Evolutionary conservation across 2,888 invertebrate genomes (phyloP).

Genomic region (Brachyopa scutellaris): DNA sequence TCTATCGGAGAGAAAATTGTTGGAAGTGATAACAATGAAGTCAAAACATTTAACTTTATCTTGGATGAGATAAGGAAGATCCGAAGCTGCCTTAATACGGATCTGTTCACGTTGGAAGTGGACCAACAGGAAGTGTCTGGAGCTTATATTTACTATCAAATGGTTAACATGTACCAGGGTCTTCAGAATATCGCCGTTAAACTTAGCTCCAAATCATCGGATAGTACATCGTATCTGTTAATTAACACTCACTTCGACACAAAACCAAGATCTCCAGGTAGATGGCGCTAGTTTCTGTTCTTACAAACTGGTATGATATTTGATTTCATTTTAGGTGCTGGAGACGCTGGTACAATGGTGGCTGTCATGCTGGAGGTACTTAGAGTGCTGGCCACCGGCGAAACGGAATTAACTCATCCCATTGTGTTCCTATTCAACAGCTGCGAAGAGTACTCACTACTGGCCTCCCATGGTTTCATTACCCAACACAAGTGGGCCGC

Average conservation of each 20-base stretch:
- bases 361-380: slow-evolving; percentile 85
- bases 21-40: slow-evolving; percentile 89
- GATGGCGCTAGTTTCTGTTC: background rate
- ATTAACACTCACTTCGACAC: slow-evolving; percentile 97
- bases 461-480: slow-evolving; percentile 87
- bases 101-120: slow-evolving; percentile 77
- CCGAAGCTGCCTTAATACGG: slow-evolving; percentile 74
- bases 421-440: slow-evolving; percentile 87
- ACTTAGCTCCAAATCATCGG: slow-evolving; percentile 74
- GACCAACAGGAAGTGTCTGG: slow-evolving; percentile 78
- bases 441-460: slow-evolving; percentile 86
- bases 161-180: slow-evolving; percentile 78
- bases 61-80: slow-evolving; percentile 75
- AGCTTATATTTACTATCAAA: slow-evolving; percentile 76
- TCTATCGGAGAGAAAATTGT: slow-evolving; percentile 87
- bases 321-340: slow-evolving; percentile 80
- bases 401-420: slow-evolving; percentile 82
- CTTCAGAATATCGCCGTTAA: slow-evolving; percentile 79
- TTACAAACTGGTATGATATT: too few relatives aligned
- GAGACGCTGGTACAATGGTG: slow-evolving; percentile 86
- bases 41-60: slow-evolving; percentile 83
- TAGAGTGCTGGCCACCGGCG: slow-evolving; percentile 79
- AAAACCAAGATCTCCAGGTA: slow-evolving; percentile 91
- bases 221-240: slow-evolving; percentile 81
- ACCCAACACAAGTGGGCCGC: slow-evolving; percentile 91